Percentiles rank a stretch among this genome's conserved stretches.
Evolutionary conservation across 2,888 invertebrate species (phyloP).

Genomic region (Drosophila algonquin): DNA sequence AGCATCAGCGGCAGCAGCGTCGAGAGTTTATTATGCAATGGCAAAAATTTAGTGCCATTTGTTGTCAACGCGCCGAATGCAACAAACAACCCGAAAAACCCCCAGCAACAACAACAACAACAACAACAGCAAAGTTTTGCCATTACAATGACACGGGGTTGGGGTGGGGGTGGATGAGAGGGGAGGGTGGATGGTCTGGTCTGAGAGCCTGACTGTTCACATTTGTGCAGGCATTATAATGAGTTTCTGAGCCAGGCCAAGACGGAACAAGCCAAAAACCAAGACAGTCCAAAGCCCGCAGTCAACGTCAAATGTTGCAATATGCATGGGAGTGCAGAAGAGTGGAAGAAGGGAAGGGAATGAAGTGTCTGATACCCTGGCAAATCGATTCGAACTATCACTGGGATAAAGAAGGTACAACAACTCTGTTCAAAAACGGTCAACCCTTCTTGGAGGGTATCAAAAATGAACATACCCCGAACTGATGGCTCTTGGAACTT

Average conservation of each 20-base stretch:
- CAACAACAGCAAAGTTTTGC: constrained; percentile 56
- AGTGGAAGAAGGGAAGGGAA: background rate
- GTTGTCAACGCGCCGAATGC: constrained; percentile 75
- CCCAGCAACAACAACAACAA: constrained; percentile 25
- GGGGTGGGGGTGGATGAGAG: background rate
- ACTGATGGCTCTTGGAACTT: constrained; percentile 13
- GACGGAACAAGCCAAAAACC: constrained; percentile 15
- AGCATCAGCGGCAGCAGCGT: constrained; percentile 57
- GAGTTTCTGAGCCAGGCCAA: constrained; percentile 52
- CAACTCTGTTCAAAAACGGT: too few relatives aligned
- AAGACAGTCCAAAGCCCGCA: constrained; percentile 24
- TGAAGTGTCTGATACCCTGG: background rate
- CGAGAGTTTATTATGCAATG: constrained; percentile 75
- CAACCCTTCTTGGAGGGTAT: too few relatives aligned
- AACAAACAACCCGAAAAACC: constrained; percentile 40
- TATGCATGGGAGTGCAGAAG: constrained; percentile 28
- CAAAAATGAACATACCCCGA: constrained; percentile 62
- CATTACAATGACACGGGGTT: constrained; percentile 43
- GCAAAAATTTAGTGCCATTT: constrained; percentile 75
- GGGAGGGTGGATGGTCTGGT: background rate
- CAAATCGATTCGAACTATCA: background rate
- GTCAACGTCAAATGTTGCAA: constrained; percentile 64
- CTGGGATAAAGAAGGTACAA: background rate
- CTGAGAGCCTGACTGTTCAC: constrained; percentile 59
- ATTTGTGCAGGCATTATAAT: constrained; percentile 76